Evolutionary conservation across 1,140 invertebrate species (phyloP).

Genomic region (Achroia grisella): DNA sequence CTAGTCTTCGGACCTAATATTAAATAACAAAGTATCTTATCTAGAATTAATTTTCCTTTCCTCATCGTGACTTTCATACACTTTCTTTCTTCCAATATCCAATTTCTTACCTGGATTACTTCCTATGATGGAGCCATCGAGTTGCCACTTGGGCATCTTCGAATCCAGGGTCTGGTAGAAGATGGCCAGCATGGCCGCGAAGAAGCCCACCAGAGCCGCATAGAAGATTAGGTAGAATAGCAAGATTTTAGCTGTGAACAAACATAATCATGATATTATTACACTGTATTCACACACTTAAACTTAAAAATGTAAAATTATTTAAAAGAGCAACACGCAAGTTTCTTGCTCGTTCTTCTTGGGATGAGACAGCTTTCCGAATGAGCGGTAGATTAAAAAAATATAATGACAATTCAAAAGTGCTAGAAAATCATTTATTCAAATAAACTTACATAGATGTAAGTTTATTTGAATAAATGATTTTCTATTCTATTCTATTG

Average conservation of each 20-base stretch:
- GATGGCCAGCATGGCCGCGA: constrained; percentile 91
- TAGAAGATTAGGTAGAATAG: constrained; percentile 97
- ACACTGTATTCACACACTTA: too few relatives aligned
- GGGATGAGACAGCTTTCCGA: too few relatives aligned
- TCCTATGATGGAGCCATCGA: constrained; percentile 89
- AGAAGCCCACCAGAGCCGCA: constrained; percentile 89
- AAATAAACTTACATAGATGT: too few relatives aligned
- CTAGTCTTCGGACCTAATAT: too few relatives aligned
- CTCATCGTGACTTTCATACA: not conserved
- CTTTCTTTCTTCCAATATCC: not conserved
- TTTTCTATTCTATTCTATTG: too few relatives aligned
- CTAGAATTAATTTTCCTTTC: not conserved
- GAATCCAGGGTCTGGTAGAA: constrained; percentile 94
- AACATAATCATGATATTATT: constrained; percentile 6
- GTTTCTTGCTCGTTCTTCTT: too few relatives aligned
- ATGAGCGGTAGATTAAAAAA: too few relatives aligned
- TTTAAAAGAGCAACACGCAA: too few relatives aligned
- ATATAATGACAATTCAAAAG: too few relatives aligned
- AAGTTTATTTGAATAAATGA: too few relatives aligned
- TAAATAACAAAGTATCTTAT: not conserved
- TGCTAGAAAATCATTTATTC: too few relatives aligned
- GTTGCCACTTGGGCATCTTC: constrained; percentile 89
- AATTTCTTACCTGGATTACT: constrained; percentile 87
- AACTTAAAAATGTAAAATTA: too few relatives aligned
- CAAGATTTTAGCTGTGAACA: constrained; percentile 88